Conservation (phyloP, 2,888 invertebrate genomes). For the Sphaerophoria taeniata region DNA sequence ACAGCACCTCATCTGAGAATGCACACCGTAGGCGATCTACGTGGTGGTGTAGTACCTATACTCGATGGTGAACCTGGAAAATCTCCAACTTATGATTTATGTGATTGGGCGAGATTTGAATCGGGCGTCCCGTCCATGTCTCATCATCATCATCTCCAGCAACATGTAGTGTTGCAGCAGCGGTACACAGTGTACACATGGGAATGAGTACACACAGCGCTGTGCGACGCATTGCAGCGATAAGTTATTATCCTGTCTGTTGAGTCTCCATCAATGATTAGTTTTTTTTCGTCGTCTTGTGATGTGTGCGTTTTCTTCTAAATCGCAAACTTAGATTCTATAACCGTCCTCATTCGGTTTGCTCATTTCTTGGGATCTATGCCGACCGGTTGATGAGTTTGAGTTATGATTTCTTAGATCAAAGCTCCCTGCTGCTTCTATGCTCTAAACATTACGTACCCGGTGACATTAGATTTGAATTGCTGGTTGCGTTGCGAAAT, state of each 20-base stretch:
- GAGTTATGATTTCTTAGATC: slow-evolving; percentile 51
- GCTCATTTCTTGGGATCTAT: slow-evolving; percentile 4
- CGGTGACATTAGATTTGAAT: slow-evolving; percentile 34
- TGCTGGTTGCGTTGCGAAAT: too few species aligned
- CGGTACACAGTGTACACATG: slow-evolving; percentile 12
- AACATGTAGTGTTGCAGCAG: neutral
- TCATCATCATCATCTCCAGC: neutral
- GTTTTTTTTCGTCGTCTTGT: slow-evolving; percentile 42
- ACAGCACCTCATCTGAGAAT: slow-evolving; percentile 63
- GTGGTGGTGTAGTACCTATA: slow-evolving; percentile 34
- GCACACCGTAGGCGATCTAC: slow-evolving; percentile 69
- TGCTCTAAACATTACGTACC: slow-evolving; percentile 29
- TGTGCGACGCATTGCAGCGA: slow-evolving; percentile 15
- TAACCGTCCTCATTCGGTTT: too few species aligned
- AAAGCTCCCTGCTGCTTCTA: slow-evolving; percentile 57
- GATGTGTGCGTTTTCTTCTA: slow-evolving; percentile 44
- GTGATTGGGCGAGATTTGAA: slow-evolving; percentile 69
- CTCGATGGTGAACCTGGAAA: slow-evolving; percentile 35
- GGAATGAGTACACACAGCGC: slow-evolving; percentile 37
- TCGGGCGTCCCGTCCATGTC: slow-evolving; percentile 22
- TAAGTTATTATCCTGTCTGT: slow-evolving; percentile 72
- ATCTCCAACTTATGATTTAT: slow-evolving; percentile 68
- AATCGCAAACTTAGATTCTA: slow-evolving; percentile 44
- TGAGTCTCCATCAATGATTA: slow-evolving; percentile 64
- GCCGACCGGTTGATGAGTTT: slow-evolving; percentile 47